A percentile compares a stretch with the other conserved stretches of the same genome.
Conservation (phyloP, 2,113 vertebrate genomes). For the Spea bombifrons region DNA sequence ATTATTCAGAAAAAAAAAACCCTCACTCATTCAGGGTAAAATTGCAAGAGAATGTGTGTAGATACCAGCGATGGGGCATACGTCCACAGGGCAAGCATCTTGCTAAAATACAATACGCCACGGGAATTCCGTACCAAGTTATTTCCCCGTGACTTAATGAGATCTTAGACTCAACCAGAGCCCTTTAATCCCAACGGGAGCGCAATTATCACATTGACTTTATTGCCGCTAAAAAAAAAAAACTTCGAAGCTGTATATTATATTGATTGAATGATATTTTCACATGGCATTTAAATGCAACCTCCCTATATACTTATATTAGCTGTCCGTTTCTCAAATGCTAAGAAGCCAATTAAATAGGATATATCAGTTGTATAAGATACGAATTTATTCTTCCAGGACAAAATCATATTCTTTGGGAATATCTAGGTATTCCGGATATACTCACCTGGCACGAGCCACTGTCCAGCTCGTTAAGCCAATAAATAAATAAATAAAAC, state of each 20-base stretch:
- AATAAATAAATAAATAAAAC: conserved; percentile 20
- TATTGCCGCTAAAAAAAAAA: neutral
- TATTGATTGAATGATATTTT: conserved; percentile 47
- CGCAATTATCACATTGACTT: conserved; percentile 32
- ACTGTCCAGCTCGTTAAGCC: conserved; percentile 18
- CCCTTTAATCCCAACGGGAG: conserved; percentile 27
- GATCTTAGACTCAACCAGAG: conserved; percentile 4
- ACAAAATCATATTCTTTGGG: neutral
- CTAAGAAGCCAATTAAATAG: conserved; percentile 49
- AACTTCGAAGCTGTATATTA: conserved; percentile 43
- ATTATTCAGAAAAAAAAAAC: conserved; percentile 6
- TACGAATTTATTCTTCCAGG: conserved; percentile 2
- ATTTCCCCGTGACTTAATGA: conserved; percentile 26
- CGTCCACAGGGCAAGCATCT: neutral
- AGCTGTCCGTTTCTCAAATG: conserved; percentile 49
- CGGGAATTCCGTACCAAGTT: neutral
- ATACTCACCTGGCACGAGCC: neutral
- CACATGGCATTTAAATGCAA: conserved; percentile 37
- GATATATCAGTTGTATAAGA: conserved; percentile 11
- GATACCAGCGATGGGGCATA: neutral
- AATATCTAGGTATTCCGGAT: neutral
- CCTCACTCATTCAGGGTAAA: neutral
- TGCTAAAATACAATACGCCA: conserved; percentile 5
- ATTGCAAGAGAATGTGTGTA: neutral
- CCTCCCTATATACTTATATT: conserved; percentile 23